Evolutionary conservation across 2,888 invertebrate species (phyloP).

Genomic region (Trissonchulus sp.): DNA sequence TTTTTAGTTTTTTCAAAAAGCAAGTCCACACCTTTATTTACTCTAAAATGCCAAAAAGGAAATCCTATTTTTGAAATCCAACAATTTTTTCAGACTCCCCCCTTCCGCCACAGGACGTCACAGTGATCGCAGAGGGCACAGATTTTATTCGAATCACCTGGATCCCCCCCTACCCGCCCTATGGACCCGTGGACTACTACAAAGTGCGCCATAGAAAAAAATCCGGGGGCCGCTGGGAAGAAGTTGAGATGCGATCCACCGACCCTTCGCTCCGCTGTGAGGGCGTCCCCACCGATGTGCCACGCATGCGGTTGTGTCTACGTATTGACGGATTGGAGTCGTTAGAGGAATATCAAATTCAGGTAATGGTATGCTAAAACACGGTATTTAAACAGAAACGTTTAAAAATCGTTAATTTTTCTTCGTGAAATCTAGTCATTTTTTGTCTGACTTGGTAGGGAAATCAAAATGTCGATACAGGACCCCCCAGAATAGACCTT

Average conservation of each 20-base stretch:
- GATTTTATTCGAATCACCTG: conserved; percentile 51
- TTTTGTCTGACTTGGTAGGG: too few species aligned
- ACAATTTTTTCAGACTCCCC: conserved; percentile 47
- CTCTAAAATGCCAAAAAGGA: too few species aligned
- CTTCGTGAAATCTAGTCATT: too few species aligned
- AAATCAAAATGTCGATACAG: too few species aligned
- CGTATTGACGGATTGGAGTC: conserved; percentile 48
- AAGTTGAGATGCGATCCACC: not conserved
- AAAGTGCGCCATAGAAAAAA: conserved; percentile 43
- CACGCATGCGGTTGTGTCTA: conserved; percentile 46
- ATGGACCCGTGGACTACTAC: conserved; percentile 50
- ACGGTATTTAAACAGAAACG: too few species aligned
- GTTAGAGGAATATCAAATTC: conserved; percentile 48
- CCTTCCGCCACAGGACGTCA: conserved; percentile 49
- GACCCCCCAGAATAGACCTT: too few species aligned
- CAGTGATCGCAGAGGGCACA: conserved; percentile 48
- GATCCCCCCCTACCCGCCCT: conserved; percentile 52
- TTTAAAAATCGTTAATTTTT: too few species aligned
- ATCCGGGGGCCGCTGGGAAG: conserved; percentile 4
- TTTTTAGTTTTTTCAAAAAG: too few species aligned
- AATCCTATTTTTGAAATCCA: too few species aligned
- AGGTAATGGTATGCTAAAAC: conserved; percentile 39
- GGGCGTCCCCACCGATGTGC: not conserved
- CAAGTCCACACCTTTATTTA: too few species aligned
- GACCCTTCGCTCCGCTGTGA: not conserved